Evolutionary conservation across 2,888 invertebrate species (phyloP).

Genomic region (Glaucopsyche alexis): DNA sequence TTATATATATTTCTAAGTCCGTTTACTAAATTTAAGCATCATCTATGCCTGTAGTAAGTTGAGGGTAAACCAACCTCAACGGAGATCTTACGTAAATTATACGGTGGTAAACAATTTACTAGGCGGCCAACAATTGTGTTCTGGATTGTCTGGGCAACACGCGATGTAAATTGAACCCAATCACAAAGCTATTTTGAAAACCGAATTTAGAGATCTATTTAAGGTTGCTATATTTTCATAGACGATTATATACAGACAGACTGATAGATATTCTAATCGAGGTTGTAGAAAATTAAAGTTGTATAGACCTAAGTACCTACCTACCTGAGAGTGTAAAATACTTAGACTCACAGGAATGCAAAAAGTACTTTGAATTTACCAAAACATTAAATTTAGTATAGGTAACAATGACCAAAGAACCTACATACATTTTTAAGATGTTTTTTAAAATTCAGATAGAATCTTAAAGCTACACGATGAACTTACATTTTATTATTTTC

Average conservation of each 20-base stretch:
- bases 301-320: too few relatives aligned
- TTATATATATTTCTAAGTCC: background rate
- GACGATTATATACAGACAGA: too few relatives aligned
- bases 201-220: background rate
- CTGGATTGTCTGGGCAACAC: constrained; percentile 38
- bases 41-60: background rate
- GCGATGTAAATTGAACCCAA: constrained; percentile 37
- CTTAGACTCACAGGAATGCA: too few relatives aligned
- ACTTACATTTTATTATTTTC: background rate
- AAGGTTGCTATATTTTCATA: background rate
- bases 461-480: background rate
- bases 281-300: too few relatives aligned
- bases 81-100: constrained; percentile 37
- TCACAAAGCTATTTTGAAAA: constrained; percentile 33
- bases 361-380: background rate
- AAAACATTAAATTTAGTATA: background rate
- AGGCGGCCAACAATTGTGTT: constrained; percentile 40
- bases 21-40: background rate
- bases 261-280: background rate
- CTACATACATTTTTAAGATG: background rate
- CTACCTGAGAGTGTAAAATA: background rate
- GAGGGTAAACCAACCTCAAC: background rate
- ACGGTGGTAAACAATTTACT: constrained; percentile 43
- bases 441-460: background rate
- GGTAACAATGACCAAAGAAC: background rate